phyloP scores from a whole-genome alignment of 2,888 invertebrate species.

The Atherix ibis region DNA sequence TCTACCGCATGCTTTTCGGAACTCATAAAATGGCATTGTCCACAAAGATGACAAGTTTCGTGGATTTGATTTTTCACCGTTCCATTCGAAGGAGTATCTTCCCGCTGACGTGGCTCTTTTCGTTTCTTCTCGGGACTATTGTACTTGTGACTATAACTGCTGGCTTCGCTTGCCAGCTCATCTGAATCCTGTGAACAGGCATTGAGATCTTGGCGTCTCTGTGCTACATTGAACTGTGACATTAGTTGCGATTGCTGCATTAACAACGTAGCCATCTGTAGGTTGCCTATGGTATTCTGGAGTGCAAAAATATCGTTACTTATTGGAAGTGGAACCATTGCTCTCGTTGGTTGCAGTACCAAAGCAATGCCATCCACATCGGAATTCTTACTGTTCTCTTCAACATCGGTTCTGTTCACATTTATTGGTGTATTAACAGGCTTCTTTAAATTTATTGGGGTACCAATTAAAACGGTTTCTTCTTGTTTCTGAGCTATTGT shows the following conservation, averaged over 20 bases:
- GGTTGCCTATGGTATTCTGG: constrained; percentile 28
- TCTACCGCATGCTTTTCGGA: background rate
- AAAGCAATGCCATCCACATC: constrained; percentile 26
- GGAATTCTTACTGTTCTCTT: constrained; percentile 8
- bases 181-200: background rate
- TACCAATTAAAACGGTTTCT: constrained; percentile 29
- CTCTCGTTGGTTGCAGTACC: constrained; percentile 31
- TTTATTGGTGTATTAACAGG: constrained; percentile 12
- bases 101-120: background rate
- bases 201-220: background rate
- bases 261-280: constrained; percentile 29
- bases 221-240: constrained; percentile 6
- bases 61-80: background rate
- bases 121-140: background rate
- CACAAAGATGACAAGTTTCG: constrained; percentile 5
- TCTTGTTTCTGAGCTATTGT: constrained; percentile 11
- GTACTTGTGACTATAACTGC: too few relatives aligned
- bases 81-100: background rate
- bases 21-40: background rate
- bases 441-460: constrained; percentile 30
- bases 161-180: background rate
- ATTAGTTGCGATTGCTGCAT: constrained; percentile 25
- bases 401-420: constrained; percentile 6
- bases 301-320: constrained; percentile 29
- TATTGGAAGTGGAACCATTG: constrained; percentile 29